phyloP scores from a whole-genome alignment of 2,797 vertebrate species.

The Halcyon badia region DNA sequence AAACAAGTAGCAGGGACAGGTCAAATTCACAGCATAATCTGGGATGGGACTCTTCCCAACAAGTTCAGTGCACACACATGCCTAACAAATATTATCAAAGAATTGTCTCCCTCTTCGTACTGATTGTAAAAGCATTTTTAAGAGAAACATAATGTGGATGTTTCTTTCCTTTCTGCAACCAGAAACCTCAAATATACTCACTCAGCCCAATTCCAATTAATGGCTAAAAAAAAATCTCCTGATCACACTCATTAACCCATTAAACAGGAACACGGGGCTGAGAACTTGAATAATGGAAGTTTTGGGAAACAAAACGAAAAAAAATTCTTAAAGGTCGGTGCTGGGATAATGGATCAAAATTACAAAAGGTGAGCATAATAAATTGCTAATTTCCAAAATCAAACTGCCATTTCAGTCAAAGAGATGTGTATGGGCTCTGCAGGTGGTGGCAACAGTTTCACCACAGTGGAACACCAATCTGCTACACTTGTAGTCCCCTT shows the following conservation, averaged over 20 bases:
- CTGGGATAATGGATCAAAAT: not conserved
- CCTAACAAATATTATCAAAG: not conserved
- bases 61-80: not conserved
- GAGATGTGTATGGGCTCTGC: not conserved
- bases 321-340: not conserved
- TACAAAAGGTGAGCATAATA: not conserved
- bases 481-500: not conserved
- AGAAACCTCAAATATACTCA: not conserved
- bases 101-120: not conserved
- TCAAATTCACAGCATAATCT: not conserved
- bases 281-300: not conserved
- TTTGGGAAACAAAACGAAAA: not conserved
- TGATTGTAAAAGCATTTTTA: not conserved
- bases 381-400: not conserved
- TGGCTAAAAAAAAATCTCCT: not conserved
- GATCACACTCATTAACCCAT: not conserved
- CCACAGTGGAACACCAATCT: too few relatives aligned
- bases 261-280: not conserved
- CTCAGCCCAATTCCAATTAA: not conserved
- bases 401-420: not conserved
- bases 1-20: not conserved
- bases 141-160: not conserved
- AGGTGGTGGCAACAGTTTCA: not conserved
- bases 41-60: not conserved
- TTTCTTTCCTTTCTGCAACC: not conserved